These are phyloP conservation scores for Neuroterus valhalla DNA, from an alignment of 1,140 invertebrate genomes.

Conservation along the genomic window DNA sequence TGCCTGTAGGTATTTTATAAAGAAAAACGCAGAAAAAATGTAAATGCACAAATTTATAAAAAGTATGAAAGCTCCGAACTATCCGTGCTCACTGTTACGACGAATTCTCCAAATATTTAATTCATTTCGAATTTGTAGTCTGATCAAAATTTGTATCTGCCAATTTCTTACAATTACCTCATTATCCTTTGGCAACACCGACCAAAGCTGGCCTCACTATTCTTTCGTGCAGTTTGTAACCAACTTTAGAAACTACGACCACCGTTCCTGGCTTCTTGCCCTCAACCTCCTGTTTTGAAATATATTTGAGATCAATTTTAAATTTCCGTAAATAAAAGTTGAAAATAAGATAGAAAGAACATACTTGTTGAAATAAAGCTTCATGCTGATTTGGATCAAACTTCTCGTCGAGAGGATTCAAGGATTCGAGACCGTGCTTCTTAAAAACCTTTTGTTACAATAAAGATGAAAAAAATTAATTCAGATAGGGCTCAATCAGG, in stretches of 20 bases:
- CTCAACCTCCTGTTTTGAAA: constrained; percentile 81
- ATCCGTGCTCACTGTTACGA: no score
- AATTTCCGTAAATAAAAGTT: background rate
- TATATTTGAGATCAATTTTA: constrained; percentile 13
- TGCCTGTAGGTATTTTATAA: no score
- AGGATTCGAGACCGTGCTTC: constrained; percentile 89
- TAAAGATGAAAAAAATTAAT: constrained; percentile 35
- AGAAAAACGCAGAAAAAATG: no score
- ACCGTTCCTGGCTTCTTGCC: constrained; percentile 90
- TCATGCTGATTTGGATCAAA: constrained; percentile 98
- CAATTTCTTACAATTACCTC: constrained; percentile 1
- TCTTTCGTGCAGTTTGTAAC: constrained; percentile 95
- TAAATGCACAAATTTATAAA: no score
- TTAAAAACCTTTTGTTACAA: constrained; percentile 84
- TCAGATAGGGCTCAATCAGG: background rate
- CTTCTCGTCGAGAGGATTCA: constrained; percentile 93
- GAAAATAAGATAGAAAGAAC: background rate
- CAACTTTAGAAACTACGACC: constrained; percentile 94
- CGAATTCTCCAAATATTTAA: no score
- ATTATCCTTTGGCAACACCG: constrained; percentile 87
- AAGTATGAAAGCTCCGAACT: no score
- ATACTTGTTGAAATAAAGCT: constrained; percentile 94
- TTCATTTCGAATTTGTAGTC: no score
- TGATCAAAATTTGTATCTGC: background rate
- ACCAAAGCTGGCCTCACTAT: constrained; percentile 97